Base-by-base conservation (phyloP, 30 jellyfish, hydroid and myxozoan species). In the Aurelia aurita region DNA sequence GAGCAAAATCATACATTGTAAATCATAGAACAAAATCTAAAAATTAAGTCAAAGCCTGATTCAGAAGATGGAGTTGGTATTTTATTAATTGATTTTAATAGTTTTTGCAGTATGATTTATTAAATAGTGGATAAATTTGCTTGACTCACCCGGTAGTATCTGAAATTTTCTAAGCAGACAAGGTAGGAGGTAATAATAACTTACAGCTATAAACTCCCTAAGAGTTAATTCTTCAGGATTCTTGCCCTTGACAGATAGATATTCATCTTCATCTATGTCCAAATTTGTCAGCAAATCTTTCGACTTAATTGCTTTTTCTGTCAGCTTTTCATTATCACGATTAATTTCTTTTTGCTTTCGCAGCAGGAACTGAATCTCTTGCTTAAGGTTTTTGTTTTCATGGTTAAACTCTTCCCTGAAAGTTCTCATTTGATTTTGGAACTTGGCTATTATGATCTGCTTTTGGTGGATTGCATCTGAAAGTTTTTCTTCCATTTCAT, bases 401-500 rank as follows among this genome's bases (percentile, higher is more conserved):
- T 31, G 86, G 19, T 22, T 67, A 28, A 19, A 26, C 16, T 73
- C 94, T 7, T 65, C 85, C 27, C 53, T 80, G 0, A 66, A 13
- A 10, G 53, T 29, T 16, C 94, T 80, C 15, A 86, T 23, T 71
- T 81, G 87, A 25, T 74, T 71, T 53, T 91, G 87, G 58, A 66
- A 86, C 85, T 80, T 87, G 6, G 90, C 98, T 11, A 69, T 21
- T 1, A 85, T 26, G 14, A 91, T 34, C 61, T 91, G 98, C 27
- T 80, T 91, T 39, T 82, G 91, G 68, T 91, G 96, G 31, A 85
- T 32, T 15, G 87, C 91, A 74, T 91, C 98, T 14, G 96, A 51
- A 12, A 86, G 84, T 58, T 74, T 80, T 51, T 91, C 98, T 71
- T 91, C 98, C 47, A 91, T 34, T 39, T 91, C 98, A 39, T 91